Base-by-base conservation (phyloP, 2,797 vertebrate genomes). In the Microctenopoma lineatum region DNA sequence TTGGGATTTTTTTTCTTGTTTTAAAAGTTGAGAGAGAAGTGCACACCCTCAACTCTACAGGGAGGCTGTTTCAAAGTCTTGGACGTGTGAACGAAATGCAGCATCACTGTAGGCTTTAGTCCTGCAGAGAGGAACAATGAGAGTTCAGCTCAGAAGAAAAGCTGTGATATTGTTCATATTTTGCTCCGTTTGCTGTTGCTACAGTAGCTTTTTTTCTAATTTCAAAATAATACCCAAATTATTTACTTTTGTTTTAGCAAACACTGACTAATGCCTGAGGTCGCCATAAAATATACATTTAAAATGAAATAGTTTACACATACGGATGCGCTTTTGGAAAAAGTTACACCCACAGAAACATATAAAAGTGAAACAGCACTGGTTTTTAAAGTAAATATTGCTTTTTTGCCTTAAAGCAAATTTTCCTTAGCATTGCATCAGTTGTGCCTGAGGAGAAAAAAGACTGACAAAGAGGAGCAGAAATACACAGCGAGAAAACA, bases 401-500 rank as follows among this genome's bases (percentile, higher is more conserved):
- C 42, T 32, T 34, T n/a, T 47, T 47, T 61, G 54, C 52, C 38
- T 73, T 21, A 25, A 68, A 80, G 62, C 59, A 59, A 7, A 4
- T 41, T 41, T 59, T 48, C 32, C 32, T 34, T 26, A 53, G 38
- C 12, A 15, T 75, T 72, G 70, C 80, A 76, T 77, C 75, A 83
- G 52, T 51, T 48, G 4, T 55, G 69, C 70, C 73, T 39, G 15
- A 60, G 50, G 72, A 56, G 9, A 12, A 52, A 46, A 48, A 70
- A 59, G 77, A 47, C 26, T 15, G 50, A 26, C 45, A 45, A 65
- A 74, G 44, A 57, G 50, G 48, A 45, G 16, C 12, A 57, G 46
- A 61, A 76, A 66, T 12, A 57, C 59, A 68, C 50, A 53, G 13
- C 55, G 14, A 58, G 48, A 63, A 75, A 75, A 75, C 21, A 38